Percentiles rank a stretch among this genome's conserved stretches.
Evolutionary conservation across 2,888 invertebrate genomes (phyloP).

Genomic region (Atethmia centrago): DNA sequence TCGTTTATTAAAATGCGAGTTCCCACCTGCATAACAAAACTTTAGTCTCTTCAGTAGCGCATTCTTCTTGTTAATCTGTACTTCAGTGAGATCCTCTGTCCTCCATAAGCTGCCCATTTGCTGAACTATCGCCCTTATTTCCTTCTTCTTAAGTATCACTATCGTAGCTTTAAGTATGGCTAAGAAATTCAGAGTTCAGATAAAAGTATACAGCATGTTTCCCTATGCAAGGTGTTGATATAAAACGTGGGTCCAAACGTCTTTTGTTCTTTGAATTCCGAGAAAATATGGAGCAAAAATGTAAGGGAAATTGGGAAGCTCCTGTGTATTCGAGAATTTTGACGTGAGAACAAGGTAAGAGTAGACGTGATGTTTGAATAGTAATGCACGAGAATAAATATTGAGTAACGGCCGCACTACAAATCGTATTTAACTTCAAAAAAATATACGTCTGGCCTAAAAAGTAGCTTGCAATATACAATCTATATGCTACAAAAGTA

Average conservation of each 20-base stretch:
- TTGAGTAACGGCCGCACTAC: constrained; percentile 16
- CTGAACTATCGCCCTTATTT: constrained; percentile 64
- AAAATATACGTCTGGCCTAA: too few species aligned
- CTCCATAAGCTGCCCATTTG: constrained; percentile 68
- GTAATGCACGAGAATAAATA: constrained; percentile 54
- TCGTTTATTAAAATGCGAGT: constrained; percentile 58
- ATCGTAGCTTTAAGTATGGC: constrained; percentile 66
- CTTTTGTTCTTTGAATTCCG: constrained; percentile 64
- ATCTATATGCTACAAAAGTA: too few species aligned
- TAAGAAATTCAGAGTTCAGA: constrained; percentile 61
- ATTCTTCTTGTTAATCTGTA: constrained; percentile 72
- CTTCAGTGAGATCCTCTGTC: constrained; percentile 61
- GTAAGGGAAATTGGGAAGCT: constrained; percentile 53
- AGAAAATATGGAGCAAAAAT: constrained; percentile 62
- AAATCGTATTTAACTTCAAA: too few species aligned
- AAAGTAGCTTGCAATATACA: too few species aligned
- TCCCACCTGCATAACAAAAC: constrained; percentile 70
- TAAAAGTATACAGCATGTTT: constrained; percentile 56
- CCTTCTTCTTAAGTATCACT: constrained; percentile 57
- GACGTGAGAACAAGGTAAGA: constrained; percentile 50
- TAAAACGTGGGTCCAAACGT: constrained; percentile 54
- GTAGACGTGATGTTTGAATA: constrained; percentile 64
- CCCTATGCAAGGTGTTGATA: constrained; percentile 63
- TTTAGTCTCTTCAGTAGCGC: constrained; percentile 70
- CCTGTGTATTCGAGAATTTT: constrained; percentile 59